Base-by-base conservation (phyloP, 2,113 vertebrate genomes). In the Apteryx owenii region DNA sequence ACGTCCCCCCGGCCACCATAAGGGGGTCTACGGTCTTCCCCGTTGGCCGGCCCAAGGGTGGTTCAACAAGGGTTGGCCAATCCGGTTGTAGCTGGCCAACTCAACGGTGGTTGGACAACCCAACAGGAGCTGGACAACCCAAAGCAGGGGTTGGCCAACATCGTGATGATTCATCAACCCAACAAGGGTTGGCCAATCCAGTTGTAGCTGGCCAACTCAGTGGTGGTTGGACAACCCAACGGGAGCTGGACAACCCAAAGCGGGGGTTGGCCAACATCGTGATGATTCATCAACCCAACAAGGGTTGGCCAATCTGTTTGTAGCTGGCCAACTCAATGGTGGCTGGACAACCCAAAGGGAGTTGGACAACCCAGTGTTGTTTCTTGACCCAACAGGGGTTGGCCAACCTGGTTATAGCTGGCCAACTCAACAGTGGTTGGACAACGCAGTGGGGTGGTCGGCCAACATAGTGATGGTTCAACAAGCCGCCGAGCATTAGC, bases 1-100 rank as follows among this genome's bases (percentile, higher is more conserved):
- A 1, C 1, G 4, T 26, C 64, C 17, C 53, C 58, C 5, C 9
- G 3, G 18, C 5, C 28, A 1, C 14, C 54, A 8, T 21, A 0
- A 13, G 2, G 29, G 12, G 56, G 36, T 68, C 17, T 29, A 29
- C 17, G 42, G 40, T 44, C 65, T 44, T 44, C 42, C 19, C 28
- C 11, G 22, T 13, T 44, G 70, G 36, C 25, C 18, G 5, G 2
- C 9, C 10, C 5, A 7, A 12, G 1, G 26, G 46, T 25, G 40
- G 31, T 5, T 28, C 28, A 31, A 56, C 8, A 2, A 5, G 69
- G 28, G 18, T 20, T 31, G 25, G 65, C 17, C 25, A 66, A 42
- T 13, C 9, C 26, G 28, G 25, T 18, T 38, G 6, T 42, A 17
- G 25, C 17, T 26, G 51, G 51, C 29, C 20, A 38, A n/a, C 6